Conservation (phyloP, 2,888 invertebrate species). For the Stenurella melanura region DNA sequence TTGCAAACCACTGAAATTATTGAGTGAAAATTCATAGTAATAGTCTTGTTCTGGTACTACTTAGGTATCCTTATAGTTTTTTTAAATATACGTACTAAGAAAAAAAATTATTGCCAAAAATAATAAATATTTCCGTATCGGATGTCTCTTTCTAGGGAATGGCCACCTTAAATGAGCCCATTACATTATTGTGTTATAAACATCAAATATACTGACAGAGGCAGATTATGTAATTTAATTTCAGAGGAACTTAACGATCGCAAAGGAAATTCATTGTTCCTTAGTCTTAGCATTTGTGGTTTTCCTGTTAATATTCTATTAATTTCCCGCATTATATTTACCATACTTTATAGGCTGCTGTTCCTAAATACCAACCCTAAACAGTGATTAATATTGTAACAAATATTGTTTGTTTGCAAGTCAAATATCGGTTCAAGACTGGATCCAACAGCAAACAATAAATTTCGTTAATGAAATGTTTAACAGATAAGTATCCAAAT, state of each 20-base stretch:
- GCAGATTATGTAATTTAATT: neutral
- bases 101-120: too few relatives aligned
- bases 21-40: too few relatives aligned
- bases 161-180: too few relatives aligned
- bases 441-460: neutral
- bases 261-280: neutral
- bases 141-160: too few relatives aligned
- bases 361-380: neutral
- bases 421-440: neutral
- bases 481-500: neutral
- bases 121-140: too few relatives aligned
- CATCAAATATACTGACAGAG: neutral
- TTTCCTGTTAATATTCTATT: slow-evolving; percentile 1
- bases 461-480: neutral
- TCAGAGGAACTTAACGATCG: neutral
- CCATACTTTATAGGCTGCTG: too few relatives aligned
- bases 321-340: slow-evolving; percentile 5
- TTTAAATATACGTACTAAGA: too few relatives aligned
- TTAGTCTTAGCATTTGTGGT: neutral
- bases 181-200: neutral
- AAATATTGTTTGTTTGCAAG: slow-evolving; percentile 10
- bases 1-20: too few relatives aligned
- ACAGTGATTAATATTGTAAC: neutral
- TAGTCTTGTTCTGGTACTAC: too few relatives aligned
- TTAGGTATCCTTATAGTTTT: too few relatives aligned